Percentiles rank a stretch among this genome's conserved stretches.
These are phyloP conservation scores for Apodemus sylvaticus DNA, from an alignment of 2,113 vertebrate genomes.

Conservation along the genomic window DNA sequence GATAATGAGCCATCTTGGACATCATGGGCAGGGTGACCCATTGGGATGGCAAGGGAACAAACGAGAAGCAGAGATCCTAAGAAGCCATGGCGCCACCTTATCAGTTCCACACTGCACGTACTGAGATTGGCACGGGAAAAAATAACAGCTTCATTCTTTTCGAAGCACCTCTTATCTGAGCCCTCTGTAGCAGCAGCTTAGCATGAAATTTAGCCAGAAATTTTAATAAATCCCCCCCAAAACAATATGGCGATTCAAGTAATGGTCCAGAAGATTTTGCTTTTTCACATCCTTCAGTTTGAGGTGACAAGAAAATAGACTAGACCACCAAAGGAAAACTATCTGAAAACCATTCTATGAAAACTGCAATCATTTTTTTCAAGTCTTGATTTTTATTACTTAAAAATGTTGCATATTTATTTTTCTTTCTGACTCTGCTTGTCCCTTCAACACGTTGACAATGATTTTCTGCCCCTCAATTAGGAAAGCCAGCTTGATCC, in stretches of 20 bases:
- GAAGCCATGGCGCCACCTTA: constrained; percentile 69
- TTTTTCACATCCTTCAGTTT: not conserved
- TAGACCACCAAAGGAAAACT: constrained; percentile 2
- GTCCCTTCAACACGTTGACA: too few species aligned
- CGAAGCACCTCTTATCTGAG: constrained; percentile 35
- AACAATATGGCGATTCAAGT: constrained; percentile 31
- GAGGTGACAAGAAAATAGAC: constrained; percentile 10
- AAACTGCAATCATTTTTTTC: not conserved
- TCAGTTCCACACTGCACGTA: constrained; percentile 34
- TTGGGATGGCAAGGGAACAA: constrained; percentile 69
- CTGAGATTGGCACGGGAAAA: constrained; percentile 42
- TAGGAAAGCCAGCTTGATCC: too few species aligned
- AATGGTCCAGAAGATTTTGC: not conserved
- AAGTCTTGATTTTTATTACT: too few species aligned
- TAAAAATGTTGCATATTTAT: too few species aligned
- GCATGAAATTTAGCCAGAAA: constrained; percentile 32
- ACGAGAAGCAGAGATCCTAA: not conserved
- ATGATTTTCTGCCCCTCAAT: too few species aligned
- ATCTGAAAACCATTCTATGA: not conserved
- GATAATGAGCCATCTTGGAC: constrained; percentile 56
- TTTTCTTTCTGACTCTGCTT: too few species aligned
- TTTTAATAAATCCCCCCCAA: constrained; percentile 13
- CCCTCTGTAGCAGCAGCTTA: constrained; percentile 31
- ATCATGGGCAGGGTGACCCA: not conserved
- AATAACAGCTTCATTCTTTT: constrained; percentile 41